Evolutionary conservation across 2,888 invertebrate genomes (phyloP).

Genomic region (Drosophila merina): DNA sequence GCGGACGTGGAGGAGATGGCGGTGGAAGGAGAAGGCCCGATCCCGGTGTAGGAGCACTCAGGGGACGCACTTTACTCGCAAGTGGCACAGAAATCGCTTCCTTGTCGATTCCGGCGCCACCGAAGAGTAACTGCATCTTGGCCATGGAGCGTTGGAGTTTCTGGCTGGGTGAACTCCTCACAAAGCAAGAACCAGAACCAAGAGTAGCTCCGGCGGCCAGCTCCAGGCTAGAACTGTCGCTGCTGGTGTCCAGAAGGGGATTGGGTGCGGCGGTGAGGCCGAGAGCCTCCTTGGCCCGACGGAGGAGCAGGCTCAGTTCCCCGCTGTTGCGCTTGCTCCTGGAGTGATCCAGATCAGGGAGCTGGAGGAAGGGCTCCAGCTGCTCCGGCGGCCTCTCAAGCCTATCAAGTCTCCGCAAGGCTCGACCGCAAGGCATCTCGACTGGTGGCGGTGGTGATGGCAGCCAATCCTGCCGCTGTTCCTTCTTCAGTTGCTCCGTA

Average conservation of each 20-base stretch:
- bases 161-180: constrained; percentile 24
- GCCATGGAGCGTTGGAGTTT: constrained; percentile 76
- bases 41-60: constrained; percentile 15
- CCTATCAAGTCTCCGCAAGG: not conserved
- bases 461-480: not conserved
- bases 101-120: not conserved
- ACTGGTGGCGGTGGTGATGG: not conserved
- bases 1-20: constrained; percentile 36
- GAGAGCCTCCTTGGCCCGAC: constrained; percentile 20
- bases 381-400: constrained; percentile 3
- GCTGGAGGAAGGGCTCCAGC: constrained; percentile 3
- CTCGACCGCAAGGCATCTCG: not conserved
- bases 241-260: constrained; percentile 32
- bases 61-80: constrained; percentile 19
- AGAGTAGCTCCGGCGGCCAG: not conserved
- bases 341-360: constrained; percentile 1
- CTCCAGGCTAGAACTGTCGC: constrained; percentile 11
- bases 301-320: constrained; percentile 25
- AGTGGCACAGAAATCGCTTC: constrained; percentile 23
- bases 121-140: constrained; percentile 76
- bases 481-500: not conserved
- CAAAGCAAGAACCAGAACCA: not conserved
- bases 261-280: constrained; percentile 3
- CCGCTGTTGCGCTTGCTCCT: constrained; percentile 29
- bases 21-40: not conserved